Evolutionary conservation across 2,888 invertebrate species (phyloP).

Genomic region (Sabatieria punctata): DNA sequence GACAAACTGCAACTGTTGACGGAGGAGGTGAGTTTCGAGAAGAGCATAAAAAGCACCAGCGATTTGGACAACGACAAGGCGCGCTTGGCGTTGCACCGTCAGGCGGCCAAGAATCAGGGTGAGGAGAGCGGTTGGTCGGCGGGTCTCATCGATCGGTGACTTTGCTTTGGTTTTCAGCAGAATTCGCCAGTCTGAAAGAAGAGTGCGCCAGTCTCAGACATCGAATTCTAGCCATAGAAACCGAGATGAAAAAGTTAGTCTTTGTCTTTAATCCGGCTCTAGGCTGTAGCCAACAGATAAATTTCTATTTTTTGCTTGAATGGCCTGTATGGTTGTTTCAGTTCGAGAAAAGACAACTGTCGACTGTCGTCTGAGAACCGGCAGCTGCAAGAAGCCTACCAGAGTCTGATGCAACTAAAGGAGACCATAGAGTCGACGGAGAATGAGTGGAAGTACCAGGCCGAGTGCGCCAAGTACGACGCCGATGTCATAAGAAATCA

Average conservation of each 20-base stretch:
- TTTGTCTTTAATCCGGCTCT: background rate
- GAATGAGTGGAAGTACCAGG: slow-evolving; percentile 21
- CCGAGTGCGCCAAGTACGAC: slow-evolving; percentile 15
- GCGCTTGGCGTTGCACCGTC: slow-evolving; percentile 9
- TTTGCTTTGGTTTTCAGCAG: slow-evolving; percentile 26
- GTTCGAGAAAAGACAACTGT: slow-evolving; percentile 32
- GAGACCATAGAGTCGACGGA: slow-evolving; percentile 31
- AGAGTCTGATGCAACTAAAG: slow-evolving; percentile 31
- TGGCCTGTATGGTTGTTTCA: slow-evolving; percentile 13
- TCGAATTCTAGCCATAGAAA: slow-evolving; percentile 33
- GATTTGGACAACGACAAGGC: slow-evolving; percentile 10
- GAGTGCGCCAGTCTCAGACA: slow-evolving; percentile 32
- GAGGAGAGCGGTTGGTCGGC: too few species aligned
- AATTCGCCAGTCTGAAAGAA: slow-evolving; percentile 32
- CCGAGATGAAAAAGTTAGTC: slow-evolving; percentile 34
- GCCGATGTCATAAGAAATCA: slow-evolving; percentile 32
- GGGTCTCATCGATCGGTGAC: too few species aligned
- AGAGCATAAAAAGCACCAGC: slow-evolving; percentile 1
- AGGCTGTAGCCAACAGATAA: background rate
- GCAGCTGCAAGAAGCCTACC: slow-evolving; percentile 32
- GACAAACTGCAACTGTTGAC: slow-evolving; percentile 20
- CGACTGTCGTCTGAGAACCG: slow-evolving; percentile 32
- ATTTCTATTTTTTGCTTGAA: background rate
- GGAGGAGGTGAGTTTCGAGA: slow-evolving; percentile 18
- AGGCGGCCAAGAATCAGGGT: slow-evolving; percentile 12